phyloP scores from a whole-genome alignment of 2,113 vertebrate species.

The Lipotes vexillifer region DNA sequence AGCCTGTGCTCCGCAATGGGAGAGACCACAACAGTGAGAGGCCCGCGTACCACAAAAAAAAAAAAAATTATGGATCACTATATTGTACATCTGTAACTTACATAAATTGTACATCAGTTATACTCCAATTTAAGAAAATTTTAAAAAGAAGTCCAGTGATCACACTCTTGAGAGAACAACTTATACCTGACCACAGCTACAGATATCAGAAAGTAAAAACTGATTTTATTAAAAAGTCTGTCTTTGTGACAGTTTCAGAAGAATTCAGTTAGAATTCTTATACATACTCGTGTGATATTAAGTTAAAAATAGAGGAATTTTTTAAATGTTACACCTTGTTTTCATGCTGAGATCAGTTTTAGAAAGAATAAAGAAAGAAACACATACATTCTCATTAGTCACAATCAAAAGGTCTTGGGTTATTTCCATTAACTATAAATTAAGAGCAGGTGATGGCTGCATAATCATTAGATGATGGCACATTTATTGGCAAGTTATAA shows the following conservation, averaged over 20 bases:
- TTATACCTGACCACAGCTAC: not conserved
- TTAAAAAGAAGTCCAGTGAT: not conserved
- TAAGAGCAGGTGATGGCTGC: not conserved
- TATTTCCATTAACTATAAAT: not conserved
- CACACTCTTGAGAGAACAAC: not conserved
- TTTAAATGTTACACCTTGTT: not conserved
- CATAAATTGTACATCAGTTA: too few species aligned
- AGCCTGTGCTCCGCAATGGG: too few species aligned
- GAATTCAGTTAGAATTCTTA: not conserved
- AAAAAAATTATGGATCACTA: too few species aligned
- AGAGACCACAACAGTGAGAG: too few species aligned
- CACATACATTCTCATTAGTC: not conserved
- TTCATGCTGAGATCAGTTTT: slow-evolving; percentile 8
- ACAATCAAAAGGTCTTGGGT: not conserved
- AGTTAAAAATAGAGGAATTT: not conserved
- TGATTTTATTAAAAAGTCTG: not conserved
- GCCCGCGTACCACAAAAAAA: too few species aligned
- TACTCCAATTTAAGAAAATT: too few species aligned
- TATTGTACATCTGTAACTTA: too few species aligned
- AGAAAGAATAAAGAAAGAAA: not conserved
- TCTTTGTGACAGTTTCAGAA: not conserved
- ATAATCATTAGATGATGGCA: not conserved
- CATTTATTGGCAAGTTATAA: not conserved
- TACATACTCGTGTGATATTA: not conserved
- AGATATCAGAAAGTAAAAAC: not conserved